Evolutionary conservation across 2,888 invertebrate species (phyloP), one percentile per base, ranked within the genome.

Genomic region (Erebia palarica): DNA sequence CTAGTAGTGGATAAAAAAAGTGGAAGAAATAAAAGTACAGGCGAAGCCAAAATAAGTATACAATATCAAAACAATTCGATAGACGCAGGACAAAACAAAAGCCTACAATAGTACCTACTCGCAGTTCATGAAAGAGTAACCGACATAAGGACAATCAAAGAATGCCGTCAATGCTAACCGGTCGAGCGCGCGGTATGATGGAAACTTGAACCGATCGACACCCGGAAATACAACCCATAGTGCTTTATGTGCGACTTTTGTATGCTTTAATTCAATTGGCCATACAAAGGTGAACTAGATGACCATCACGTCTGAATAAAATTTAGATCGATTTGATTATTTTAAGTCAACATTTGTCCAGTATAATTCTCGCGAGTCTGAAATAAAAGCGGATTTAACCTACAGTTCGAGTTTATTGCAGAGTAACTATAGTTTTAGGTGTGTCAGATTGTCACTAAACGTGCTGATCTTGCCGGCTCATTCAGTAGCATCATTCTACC

Each of bases 121-220:
- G 55, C 13, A 51, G 58, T 64, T 44, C 57, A 21, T 63, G 61
- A 42, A 66, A 72, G 61, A 63, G 53, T 59, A 55, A 44, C 16
- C 55, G 73, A 67, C 68, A 68, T 58, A 72, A 72, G 75, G 76
- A 76, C 74, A 73, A 55, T 47, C 49, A 1, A 65, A 69, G 74
- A 74, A 74, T 74, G 74, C 65, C 69, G 74, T 74, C 74, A 74
- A 74, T 74, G 74, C 66, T 27, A 74, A 74, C 74, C 66, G 69
- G 74, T 72, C 11, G 63, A 51, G 65, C 18, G 65, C 36, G 59
- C 70, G 70, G 27, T 70, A 49, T 67, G 70, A 73, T 73, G 72
- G 69, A 70, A 70, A 73, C 67, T 21, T 63, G 63, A 21, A 49
- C 49, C 63, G 49, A 36, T 13, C 16, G 67, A 59, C 67, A 49